Evolutionary conservation across 2,113 vertebrate genomes (phyloP).

Genomic region (Galeopterus variegatus): DNA sequence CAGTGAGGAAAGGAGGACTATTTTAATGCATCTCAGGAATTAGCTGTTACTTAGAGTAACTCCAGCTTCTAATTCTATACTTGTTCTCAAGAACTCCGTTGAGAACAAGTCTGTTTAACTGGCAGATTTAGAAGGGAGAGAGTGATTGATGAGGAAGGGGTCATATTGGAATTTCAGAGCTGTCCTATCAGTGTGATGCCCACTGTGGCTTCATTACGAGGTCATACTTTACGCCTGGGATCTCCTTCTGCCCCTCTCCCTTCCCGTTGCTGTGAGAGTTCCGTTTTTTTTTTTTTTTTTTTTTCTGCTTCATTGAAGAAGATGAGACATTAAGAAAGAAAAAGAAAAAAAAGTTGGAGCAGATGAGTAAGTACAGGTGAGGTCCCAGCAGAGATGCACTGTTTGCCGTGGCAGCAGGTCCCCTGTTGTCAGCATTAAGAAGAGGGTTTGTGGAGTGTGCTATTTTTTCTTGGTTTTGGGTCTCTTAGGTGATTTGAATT

Average conservation of each 20-base stretch:
- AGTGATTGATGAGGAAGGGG: background rate
- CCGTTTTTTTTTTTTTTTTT: background rate
- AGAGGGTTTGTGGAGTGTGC: background rate
- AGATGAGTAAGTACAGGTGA: background rate
- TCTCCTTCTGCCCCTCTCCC: background rate
- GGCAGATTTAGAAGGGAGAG: background rate
- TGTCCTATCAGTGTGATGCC: accelerated
- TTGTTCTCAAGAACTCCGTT: background rate
- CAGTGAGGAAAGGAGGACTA: background rate
- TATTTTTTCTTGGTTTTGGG: background rate
- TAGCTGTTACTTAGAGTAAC: background rate
- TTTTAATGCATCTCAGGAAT: background rate
- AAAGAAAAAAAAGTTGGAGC: too few species aligned
- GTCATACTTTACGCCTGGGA: too few species aligned
- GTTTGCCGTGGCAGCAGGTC: background rate
- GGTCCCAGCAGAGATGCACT: background rate
- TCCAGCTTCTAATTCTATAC: background rate
- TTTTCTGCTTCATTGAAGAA: background rate
- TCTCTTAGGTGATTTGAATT: background rate
- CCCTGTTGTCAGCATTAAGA: too few species aligned
- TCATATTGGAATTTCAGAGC: background rate
- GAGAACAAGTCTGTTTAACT: background rate
- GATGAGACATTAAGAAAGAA: background rate
- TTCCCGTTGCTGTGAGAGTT: background rate
- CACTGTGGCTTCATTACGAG: too few species aligned